Evolutionary conservation across 2,888 invertebrate genomes (phyloP).

Genomic region (Metopia argyrocephala): DNA sequence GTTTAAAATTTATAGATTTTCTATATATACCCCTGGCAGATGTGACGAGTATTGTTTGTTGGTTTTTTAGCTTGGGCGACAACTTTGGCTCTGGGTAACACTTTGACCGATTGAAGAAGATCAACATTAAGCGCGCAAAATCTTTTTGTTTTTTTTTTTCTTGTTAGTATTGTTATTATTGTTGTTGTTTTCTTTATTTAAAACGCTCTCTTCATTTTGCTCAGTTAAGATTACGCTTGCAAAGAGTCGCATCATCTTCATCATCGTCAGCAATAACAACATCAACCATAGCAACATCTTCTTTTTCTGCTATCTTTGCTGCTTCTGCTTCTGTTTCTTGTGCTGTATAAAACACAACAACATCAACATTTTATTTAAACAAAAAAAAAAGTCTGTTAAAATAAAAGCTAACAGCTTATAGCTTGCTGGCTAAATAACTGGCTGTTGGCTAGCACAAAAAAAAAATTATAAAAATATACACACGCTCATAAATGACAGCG

Average conservation of each 20-base stretch:
- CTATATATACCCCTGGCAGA: conserved; percentile 77
- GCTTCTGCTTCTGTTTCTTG: conserved; percentile 42
- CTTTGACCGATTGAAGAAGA: conserved; percentile 71
- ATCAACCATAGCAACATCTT: neutral
- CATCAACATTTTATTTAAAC: conserved; percentile 38
- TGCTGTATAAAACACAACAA: neutral
- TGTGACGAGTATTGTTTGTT: conserved; percentile 67
- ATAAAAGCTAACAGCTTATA: conserved; percentile 49
- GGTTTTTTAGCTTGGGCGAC: conserved; percentile 72
- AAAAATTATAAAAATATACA: conserved; percentile 2
- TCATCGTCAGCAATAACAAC: neutral
- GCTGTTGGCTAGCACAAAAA: conserved; percentile 23
- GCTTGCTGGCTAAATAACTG: conserved; percentile 51
- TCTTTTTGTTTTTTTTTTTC: conserved; percentile 7
- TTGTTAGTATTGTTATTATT: conserved; percentile 28
- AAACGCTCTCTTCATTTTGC: conserved; percentile 55
- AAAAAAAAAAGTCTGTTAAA: conserved; percentile 20
- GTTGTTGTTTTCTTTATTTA: conserved; percentile 25
- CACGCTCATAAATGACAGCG: neutral
- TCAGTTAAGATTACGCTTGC: conserved; percentile 58
- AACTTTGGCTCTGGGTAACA: conserved; percentile 72
- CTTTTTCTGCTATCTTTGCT: conserved; percentile 20
- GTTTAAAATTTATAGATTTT: conserved; percentile 77
- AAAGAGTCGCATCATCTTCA: conserved; percentile 55
- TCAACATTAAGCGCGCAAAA: conserved; percentile 65